Conservation (phyloP, 1,140 invertebrate genomes). For the Drosophila sucinea region DNA sequence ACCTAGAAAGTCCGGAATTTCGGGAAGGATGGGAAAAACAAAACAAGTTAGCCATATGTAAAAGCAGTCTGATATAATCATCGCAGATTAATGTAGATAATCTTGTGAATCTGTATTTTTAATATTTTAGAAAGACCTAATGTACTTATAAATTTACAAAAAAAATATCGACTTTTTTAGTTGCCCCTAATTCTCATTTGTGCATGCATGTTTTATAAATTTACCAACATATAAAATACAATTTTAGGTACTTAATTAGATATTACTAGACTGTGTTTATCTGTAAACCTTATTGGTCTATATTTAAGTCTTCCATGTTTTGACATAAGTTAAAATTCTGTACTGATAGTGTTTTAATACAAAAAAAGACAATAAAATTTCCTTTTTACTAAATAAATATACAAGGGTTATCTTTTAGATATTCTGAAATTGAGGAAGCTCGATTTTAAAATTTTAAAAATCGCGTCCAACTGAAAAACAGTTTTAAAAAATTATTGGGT, state of each 20-base stretch:
- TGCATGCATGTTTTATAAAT: background rate
- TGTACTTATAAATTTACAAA: background rate
- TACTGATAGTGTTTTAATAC: constrained; percentile 74
- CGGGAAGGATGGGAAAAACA: background rate
- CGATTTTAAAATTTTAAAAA: background rate
- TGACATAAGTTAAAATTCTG: constrained; percentile 59
- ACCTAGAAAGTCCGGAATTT: too few relatives aligned
- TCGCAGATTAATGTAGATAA: constrained; percentile 1
- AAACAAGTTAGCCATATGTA: background rate
- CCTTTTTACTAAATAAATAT: constrained; percentile 7
- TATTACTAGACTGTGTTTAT: constrained; percentile 34
- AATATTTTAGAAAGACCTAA: background rate
- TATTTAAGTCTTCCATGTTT: constrained; percentile 70
- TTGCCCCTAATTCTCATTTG: background rate
- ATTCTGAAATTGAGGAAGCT: too few relatives aligned
- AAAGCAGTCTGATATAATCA: background rate
- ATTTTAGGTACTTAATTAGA: constrained; percentile 66
- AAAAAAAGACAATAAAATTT: constrained; percentile 62
- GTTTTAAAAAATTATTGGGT: too few relatives aligned
- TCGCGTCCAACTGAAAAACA: too few relatives aligned
- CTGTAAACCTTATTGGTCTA: constrained; percentile 37
- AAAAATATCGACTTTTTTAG: background rate
- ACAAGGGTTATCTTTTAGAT: too few relatives aligned
- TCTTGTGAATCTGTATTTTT: background rate
- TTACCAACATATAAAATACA: background rate